Evolutionary conservation across 2,888 invertebrate genomes (phyloP).

Genomic region (Clusia tigrina): DNA sequence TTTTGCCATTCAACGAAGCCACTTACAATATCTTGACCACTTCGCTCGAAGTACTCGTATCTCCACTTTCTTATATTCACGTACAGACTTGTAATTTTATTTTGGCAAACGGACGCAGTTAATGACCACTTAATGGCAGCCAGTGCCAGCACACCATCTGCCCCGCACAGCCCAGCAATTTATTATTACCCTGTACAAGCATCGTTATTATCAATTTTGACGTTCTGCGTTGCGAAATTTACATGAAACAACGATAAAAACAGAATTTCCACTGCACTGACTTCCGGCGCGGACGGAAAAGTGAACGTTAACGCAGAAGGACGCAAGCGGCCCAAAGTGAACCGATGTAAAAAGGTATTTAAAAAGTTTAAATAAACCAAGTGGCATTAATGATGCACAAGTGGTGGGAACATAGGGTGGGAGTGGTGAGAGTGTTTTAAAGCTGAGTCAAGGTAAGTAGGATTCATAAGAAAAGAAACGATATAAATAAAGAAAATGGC

Average conservation of each 20-base stretch:
- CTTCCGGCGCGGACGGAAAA: background rate
- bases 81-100: no score
- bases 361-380: conserved; percentile 1
- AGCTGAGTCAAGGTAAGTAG: no score
- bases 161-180: conserved; percentile 8
- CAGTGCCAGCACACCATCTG: background rate
- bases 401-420: no score
- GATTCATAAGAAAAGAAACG: no score
- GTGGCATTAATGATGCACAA: background rate
- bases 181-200: no score
- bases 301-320: conserved; percentile 9
- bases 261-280: conserved; percentile 24
- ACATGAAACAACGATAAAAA: conserved; percentile 32
- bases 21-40: no score
- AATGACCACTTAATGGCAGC: conserved; percentile 23
- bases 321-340: conserved; percentile 13
- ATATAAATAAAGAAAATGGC: no score
- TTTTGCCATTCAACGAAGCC: no score
- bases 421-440: no score
- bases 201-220: conserved; percentile 21
- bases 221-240: conserved; percentile 16
- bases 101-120: conserved; percentile 6
- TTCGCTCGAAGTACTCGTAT: no score
- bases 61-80: no score
- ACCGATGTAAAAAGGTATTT: background rate